Conservation (phyloP, 2,113 vertebrate genomes). For the Scortum barcoo region DNA sequence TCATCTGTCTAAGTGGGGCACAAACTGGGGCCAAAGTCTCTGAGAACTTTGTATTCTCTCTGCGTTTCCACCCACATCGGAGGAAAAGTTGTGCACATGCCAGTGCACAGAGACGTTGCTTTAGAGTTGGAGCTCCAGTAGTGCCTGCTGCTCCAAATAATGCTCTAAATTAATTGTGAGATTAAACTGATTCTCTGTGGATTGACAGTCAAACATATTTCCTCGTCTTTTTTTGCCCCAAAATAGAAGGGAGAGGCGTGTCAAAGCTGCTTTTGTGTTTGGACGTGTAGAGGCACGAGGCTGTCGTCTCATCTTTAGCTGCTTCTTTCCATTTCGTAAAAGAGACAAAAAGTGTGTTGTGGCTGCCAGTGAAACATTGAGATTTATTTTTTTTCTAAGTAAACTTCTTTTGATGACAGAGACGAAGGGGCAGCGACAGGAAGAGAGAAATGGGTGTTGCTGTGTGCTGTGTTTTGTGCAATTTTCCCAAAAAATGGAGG, state of each 20-base stretch:
- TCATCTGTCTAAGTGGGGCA: neutral
- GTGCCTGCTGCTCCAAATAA: neutral
- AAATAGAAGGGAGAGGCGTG: conserved; percentile 4
- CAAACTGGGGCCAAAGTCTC: neutral
- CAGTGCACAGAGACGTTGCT: conserved; percentile 13
- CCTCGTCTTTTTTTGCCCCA: conserved; percentile 15
- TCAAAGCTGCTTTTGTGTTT: conserved; percentile 10
- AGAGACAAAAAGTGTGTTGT: conserved; percentile 3
- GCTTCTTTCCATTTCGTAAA: conserved; percentile 10
- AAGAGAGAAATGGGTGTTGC: neutral
- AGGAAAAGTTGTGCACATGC: neutral
- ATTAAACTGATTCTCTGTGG: neutral
- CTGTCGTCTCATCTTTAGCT: conserved; percentile 14
- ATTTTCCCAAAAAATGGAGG: conserved; percentile 25
- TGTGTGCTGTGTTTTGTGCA: neutral
- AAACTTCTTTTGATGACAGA: conserved; percentile 7
- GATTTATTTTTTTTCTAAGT: neutral
- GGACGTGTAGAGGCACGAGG: neutral
- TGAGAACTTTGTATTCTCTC: neutral
- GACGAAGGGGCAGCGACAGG: neutral
- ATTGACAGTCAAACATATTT: conserved; percentile 4
- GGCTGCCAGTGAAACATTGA: conserved; percentile 24
- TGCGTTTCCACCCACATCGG: neutral
- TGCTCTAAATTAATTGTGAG: conserved; percentile 3
- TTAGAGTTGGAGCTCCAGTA: neutral